Conservation (phyloP, 2,888 invertebrate species). For the Cordylochernes scorpioides region DNA sequence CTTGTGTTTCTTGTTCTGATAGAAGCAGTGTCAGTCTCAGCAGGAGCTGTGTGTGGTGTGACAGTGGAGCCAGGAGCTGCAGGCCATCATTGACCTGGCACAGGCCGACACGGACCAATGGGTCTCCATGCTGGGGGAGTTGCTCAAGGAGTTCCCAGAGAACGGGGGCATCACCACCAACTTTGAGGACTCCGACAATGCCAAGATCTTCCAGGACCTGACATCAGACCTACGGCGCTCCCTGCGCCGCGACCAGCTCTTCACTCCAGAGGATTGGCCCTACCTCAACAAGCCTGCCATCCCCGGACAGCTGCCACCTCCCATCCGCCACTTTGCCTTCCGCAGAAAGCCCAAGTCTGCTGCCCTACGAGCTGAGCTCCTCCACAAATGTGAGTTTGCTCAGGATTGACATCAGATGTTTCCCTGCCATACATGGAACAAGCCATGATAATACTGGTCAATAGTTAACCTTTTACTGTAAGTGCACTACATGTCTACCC, state of each 20-base stretch:
- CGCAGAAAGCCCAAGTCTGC: slow-evolving; percentile 87
- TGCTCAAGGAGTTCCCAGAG: slow-evolving; percentile 76
- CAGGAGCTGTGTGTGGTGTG: no score
- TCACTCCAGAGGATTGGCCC: slow-evolving; percentile 81
- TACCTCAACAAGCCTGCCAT: slow-evolving; percentile 81
- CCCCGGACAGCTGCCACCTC: slow-evolving; percentile 36
- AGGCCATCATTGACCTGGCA: slow-evolving; percentile 79
- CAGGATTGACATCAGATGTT: no score
- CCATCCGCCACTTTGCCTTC: slow-evolving; percentile 68
- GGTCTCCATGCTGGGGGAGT: slow-evolving; percentile 89
- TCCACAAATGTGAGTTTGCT: slow-evolving; percentile 41
- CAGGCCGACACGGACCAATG: slow-evolving; percentile 60
- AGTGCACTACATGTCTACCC: no score
- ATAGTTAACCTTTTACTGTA: no score
- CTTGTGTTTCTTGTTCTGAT: no score
- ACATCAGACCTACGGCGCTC: slow-evolving; percentile 52
- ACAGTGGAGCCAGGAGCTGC: slow-evolving; percentile 74
- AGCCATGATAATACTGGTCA: no score
- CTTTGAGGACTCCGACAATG: slow-evolving; percentile 67
- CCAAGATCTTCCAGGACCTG: slow-evolving; percentile 66
- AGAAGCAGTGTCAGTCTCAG: no score
- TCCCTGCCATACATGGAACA: no score
- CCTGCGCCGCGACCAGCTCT: slow-evolving; percentile 49
- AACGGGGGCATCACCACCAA: no score
- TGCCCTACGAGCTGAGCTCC: slow-evolving; percentile 53